Conservation (phyloP, 1,140 invertebrate genomes). For the Ceratosolen solmsi region DNA sequence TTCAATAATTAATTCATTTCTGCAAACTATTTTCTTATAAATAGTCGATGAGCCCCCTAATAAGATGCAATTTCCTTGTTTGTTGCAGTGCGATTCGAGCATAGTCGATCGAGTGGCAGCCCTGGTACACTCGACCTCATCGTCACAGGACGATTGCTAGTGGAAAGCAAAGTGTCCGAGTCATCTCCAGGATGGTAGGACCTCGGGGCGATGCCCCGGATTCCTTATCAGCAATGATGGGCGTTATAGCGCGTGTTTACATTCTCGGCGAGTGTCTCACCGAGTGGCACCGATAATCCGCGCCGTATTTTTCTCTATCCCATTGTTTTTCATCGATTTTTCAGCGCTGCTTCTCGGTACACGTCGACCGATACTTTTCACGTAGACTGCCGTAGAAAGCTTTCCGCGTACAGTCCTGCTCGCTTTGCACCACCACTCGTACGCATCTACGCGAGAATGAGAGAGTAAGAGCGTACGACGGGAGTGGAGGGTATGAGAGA, state of each 20-base stretch:
- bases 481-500: too few relatives aligned
- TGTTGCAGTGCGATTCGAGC: conserved; percentile 58
- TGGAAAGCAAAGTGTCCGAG: conserved; percentile 39
- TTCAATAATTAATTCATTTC: too few relatives aligned
- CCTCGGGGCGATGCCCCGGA: not conserved
- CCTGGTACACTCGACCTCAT: conserved; percentile 61
- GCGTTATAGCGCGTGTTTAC: not conserved
- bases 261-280: not conserved
- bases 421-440: not conserved
- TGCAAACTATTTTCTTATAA: too few relatives aligned
- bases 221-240: not conserved
- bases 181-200: too few relatives aligned
- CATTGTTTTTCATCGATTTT: not conserved
- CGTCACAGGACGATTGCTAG: conserved; percentile 67
- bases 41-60: too few relatives aligned
- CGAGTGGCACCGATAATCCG: not conserved
- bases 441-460: too few relatives aligned
- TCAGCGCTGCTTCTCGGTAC: not conserved
- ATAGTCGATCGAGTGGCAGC: conserved; percentile 64
- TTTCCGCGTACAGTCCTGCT: not conserved
- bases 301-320: not conserved
- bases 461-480: too few relatives aligned
- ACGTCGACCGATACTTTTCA: not conserved
- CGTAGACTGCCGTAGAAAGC: not conserved
- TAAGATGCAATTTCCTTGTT: conserved; percentile 45